These are phyloP conservation scores for Cheilosia pagana DNA, from an alignment of 2,888 invertebrate species.

Conservation along the genomic window DNA sequence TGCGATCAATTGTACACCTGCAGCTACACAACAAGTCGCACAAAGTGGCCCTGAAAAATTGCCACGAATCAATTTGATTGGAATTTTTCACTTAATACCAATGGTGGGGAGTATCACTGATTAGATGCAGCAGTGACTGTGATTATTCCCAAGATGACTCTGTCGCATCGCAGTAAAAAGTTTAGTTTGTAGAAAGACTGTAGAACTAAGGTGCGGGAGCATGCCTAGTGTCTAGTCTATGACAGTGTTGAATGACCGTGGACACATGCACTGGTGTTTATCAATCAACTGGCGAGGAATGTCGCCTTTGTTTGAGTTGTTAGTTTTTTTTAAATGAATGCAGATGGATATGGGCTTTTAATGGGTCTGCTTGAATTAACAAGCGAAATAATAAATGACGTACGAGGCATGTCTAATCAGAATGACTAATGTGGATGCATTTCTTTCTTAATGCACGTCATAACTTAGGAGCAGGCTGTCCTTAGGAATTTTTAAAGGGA, in stretches of 20 bases:
- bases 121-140: conserved; percentile 34
- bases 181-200: conserved; percentile 25
- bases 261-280: conserved; percentile 32
- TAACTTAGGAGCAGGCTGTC: no score
- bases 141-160: conserved; percentile 12
- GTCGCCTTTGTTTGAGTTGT: conserved; percentile 34
- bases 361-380: conserved; percentile 8
- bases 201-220: conserved; percentile 13
- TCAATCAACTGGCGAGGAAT: conserved; percentile 45
- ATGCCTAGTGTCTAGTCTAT: conserved; percentile 13
- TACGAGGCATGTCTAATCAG: background rate
- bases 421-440: no score
- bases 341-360: background rate
- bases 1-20: conserved; percentile 61
- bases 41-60: conserved; percentile 58
- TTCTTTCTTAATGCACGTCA: no score
- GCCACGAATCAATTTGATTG: conserved; percentile 66
- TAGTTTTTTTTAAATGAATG: conserved; percentile 9
- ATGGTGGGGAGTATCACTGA: conserved; percentile 9
- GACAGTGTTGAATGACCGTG: conserved; percentile 55
- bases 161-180: conserved; percentile 14
- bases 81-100: conserved; percentile 44
- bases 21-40: conserved; percentile 3
- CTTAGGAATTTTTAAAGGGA: no score
- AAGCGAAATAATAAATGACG: conserved; percentile 14